phyloP scores from a whole-genome alignment of 2,888 invertebrate genomes.

The Scaptomyza parva region DNA sequence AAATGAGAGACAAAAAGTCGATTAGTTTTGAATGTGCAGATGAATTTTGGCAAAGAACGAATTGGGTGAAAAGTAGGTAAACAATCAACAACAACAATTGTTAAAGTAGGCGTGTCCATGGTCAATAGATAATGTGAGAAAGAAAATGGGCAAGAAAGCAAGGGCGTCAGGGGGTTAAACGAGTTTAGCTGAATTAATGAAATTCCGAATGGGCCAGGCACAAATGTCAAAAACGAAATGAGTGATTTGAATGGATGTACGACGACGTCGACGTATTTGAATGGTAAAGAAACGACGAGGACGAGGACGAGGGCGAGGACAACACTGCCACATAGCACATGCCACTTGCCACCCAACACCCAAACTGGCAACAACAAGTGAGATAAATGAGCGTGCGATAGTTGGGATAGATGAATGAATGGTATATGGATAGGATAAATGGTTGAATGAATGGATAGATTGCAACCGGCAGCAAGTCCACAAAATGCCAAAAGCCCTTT shows the following conservation, averaged over 20 bases:
- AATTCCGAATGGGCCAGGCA: slow-evolving; percentile 56
- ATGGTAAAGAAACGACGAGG: slow-evolving; percentile 7
- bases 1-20: slow-evolving; percentile 54
- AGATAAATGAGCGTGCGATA: slow-evolving; percentile 53
- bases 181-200: slow-evolving; percentile 57
- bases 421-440: slow-evolving; percentile 27
- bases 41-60: slow-evolving; percentile 28
- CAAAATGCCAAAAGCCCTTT: slow-evolving; percentile 55
- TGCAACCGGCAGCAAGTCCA: slow-evolving; percentile 33
- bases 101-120: slow-evolving; percentile 6
- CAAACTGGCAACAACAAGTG: slow-evolving; percentile 51
- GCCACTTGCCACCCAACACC: not conserved
- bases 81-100: slow-evolving; percentile 21
- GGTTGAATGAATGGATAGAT: slow-evolving; percentile 23
- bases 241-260: slow-evolving; percentile 55
- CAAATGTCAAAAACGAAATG: slow-evolving; percentile 64
- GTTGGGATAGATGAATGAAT: slow-evolving; percentile 23
- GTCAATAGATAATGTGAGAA: slow-evolving; percentile 45
- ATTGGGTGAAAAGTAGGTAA: slow-evolving; percentile 21
- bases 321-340: not conserved
- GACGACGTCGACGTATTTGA: slow-evolving; percentile 40
- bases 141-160: too few relatives aligned
- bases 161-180: too few relatives aligned
- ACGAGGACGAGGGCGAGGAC: too few relatives aligned
- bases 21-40: slow-evolving; percentile 57